Evolutionary conservation across 2,113 vertebrate species (phyloP).

Genomic region (Alces alces): DNA sequence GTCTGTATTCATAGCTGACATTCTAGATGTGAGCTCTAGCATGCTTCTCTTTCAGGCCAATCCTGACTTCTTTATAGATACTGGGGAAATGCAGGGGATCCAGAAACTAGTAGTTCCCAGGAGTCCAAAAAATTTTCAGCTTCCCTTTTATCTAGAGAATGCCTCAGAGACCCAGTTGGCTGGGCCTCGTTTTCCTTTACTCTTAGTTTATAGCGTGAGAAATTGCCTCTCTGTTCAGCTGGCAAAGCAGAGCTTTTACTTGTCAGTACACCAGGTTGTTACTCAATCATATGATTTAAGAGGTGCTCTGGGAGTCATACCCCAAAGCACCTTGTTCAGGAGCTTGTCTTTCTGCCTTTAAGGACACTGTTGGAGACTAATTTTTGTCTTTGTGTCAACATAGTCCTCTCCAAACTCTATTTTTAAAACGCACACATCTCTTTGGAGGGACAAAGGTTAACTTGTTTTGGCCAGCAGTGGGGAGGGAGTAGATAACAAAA

Average conservation of each 20-base stretch:
- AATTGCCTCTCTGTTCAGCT: background rate
- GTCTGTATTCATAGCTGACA: background rate
- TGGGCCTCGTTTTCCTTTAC: background rate
- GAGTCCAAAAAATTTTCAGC: background rate
- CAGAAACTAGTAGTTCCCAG: background rate
- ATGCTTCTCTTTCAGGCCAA: background rate
- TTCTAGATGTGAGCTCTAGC: background rate
- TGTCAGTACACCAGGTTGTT: background rate
- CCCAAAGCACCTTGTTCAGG: background rate
- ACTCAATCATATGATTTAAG: background rate
- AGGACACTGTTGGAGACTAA: background rate
- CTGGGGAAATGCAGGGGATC: background rate
- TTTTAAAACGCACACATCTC: conserved; percentile 16
- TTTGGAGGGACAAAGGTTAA: background rate
- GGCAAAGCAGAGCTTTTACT: background rate
- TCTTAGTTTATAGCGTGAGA: background rate
- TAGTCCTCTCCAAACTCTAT: background rate
- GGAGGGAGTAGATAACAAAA: background rate
- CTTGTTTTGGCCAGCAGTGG: background rate
- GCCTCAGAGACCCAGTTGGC: background rate
- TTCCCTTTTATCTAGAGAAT: background rate
- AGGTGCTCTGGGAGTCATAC: background rate
- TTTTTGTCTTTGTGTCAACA: background rate
- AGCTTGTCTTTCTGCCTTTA: background rate
- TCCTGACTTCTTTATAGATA: background rate